phyloP scores from a whole-genome alignment of 1,140 invertebrate genomes.

The Propsilocerus akamusi region DNA sequence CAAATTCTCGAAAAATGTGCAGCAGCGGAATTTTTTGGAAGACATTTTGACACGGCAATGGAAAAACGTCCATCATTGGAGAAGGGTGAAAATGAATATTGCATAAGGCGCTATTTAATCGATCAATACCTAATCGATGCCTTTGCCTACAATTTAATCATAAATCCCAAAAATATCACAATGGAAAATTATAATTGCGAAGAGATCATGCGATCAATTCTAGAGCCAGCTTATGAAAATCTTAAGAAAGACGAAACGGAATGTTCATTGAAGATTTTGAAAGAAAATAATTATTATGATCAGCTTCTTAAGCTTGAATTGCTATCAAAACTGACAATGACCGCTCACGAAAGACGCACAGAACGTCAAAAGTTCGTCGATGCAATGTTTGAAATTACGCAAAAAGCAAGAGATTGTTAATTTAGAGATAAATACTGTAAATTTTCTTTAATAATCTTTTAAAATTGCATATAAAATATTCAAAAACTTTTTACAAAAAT shows the following conservation, averaged over 20 bases:
- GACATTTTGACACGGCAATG: neutral
- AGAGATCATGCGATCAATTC: neutral
- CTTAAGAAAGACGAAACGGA: neutral
- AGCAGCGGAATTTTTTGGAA: neutral
- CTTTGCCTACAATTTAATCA: neutral
- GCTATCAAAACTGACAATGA: neutral
- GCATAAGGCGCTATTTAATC: neutral
- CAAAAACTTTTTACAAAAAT: too few relatives aligned
- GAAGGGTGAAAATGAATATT: neutral
- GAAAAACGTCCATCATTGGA: neutral
- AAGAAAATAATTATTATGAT: neutral
- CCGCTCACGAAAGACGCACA: neutral
- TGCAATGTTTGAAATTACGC: neutral
- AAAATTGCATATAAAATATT: too few relatives aligned
- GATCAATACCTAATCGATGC: neutral
- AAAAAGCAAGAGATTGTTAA: neutral
- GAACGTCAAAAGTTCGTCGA: neutral
- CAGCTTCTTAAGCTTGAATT: neutral
- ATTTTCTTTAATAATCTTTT: too few relatives aligned
- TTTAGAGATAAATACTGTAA: too few relatives aligned
- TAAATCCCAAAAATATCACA: neutral
- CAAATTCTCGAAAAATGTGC: neutral
- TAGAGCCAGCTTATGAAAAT: neutral
- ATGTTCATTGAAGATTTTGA: neutral
- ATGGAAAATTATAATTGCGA: slow-evolving; percentile 1